phyloP scores from a whole-genome alignment of 2,113 vertebrate species.

The Grus americana region DNA sequence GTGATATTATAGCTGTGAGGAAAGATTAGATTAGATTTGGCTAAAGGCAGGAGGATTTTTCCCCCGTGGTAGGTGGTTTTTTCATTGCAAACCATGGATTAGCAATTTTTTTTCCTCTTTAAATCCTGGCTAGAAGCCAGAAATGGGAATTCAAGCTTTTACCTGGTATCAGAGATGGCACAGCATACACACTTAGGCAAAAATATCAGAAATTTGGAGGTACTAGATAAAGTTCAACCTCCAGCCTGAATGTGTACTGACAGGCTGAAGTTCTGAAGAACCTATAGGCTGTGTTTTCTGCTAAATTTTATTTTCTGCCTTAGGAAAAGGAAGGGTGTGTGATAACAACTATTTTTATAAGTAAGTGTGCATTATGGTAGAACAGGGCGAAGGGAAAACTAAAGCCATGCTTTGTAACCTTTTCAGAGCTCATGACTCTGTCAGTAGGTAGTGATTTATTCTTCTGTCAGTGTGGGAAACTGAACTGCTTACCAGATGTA shows the following conservation, averaged over 20 bases:
- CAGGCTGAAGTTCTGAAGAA: conserved; percentile 54
- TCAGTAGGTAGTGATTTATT: neutral
- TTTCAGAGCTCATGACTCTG: neutral
- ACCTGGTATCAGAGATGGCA: neutral
- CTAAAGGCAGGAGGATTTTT: conserved; percentile 53
- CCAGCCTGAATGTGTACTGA: neutral
- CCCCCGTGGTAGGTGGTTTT: conserved; percentile 27
- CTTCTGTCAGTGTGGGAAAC: neutral
- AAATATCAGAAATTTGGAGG: neutral
- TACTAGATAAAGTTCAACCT: neutral
- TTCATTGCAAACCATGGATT: conserved; percentile 49
- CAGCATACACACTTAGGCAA: neutral
- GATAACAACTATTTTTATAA: neutral
- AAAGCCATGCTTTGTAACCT: neutral
- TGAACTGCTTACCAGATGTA: neutral
- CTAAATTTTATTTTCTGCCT: conserved; percentile 7
- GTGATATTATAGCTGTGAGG: conserved; percentile 28
- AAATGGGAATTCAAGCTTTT: conserved; percentile 27
- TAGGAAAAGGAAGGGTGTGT: neutral
- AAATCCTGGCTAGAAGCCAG: conserved; percentile 33
- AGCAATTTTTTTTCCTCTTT: conserved; percentile 22
- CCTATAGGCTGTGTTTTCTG: conserved; percentile 5
- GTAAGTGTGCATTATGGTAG: neutral
- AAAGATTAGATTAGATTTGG: conserved; percentile 55
- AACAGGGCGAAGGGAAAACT: neutral